Conservation (phyloP, 2,113 vertebrate species). For the Cricetomys ansorgei region DNA sequence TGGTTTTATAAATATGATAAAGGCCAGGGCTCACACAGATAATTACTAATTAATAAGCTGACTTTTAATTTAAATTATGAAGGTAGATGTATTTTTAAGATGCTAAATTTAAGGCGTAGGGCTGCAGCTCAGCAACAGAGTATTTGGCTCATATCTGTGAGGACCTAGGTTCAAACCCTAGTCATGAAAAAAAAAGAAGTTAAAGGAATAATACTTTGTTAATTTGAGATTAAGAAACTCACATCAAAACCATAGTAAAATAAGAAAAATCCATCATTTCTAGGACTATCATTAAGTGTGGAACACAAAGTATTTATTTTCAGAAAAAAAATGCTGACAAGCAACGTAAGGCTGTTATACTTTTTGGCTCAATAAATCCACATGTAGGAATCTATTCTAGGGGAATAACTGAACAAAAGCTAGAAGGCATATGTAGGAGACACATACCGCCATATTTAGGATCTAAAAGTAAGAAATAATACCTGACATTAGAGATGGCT, state of each 20-base stretch:
- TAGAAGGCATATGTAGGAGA: neutral
- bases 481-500: neutral
- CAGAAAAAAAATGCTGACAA: conserved; percentile 41
- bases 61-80: conserved; percentile 52
- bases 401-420: conserved; percentile 5
- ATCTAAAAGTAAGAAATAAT: neutral
- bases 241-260: conserved; percentile 51
- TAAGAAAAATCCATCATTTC: conserved; percentile 2
- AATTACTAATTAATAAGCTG: conserved; percentile 48
- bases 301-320: conserved; percentile 48
- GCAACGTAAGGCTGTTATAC: neutral
- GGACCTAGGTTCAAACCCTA: neutral
- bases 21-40: neutral
- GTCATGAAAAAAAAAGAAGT: neutral
- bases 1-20: conserved; percentile 35
- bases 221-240: conserved; percentile 59
- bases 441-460: neutral
- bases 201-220: neutral
- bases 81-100: conserved; percentile 1
- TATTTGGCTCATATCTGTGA: neutral
- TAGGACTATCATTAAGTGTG: conserved; percentile 11
- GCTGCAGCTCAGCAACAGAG: neutral
- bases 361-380: conserved; percentile 50
- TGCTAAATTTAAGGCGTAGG: conserved; percentile 22
- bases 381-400: neutral